Conservation (phyloP, 2,113 vertebrate genomes). For the Onychorhynchus coronatus region DNA sequence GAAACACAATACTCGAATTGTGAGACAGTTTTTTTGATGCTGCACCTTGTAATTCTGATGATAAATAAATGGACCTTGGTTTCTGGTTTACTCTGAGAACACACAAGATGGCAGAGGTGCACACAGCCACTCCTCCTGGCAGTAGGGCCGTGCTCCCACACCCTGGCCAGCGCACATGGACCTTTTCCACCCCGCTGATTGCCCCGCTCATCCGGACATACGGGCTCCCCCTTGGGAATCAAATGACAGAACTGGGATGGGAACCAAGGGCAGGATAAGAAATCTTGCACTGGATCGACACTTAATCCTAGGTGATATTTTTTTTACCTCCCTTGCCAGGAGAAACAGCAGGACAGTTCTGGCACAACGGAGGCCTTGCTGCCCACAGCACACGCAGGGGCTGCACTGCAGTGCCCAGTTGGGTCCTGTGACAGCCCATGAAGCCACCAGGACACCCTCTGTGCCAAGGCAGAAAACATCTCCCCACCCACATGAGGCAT, state of each 20-base stretch:
- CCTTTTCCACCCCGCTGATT: not conserved
- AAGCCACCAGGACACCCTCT: not conserved
- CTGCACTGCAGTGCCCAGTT: not conserved
- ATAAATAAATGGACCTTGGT: not conserved
- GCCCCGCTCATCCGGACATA: fast-evolving
- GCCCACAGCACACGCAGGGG: not conserved
- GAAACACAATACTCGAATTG: not conserved
- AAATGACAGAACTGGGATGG: not conserved
- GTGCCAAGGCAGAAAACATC: not conserved
- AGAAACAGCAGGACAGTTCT: not conserved
- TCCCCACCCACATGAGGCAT: not conserved
- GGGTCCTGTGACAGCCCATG: not conserved
- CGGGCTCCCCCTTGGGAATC: not conserved
- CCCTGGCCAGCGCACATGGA: not conserved
- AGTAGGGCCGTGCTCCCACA: fast-evolving
- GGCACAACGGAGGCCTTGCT: not conserved
- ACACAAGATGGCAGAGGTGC: fast-evolving
- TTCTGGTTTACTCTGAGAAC: not conserved
- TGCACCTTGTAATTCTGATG: not conserved
- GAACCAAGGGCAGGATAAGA: not conserved
- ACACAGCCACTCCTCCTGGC: not conserved
- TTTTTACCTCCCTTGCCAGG: not conserved
- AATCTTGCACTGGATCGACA: not conserved
- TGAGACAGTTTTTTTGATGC: not conserved
- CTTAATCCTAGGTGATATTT: not conserved